These are phyloP conservation scores for Regulus satrapa DNA, from an alignment of 2,113 vertebrate genomes.

Conservation along the genomic window DNA sequence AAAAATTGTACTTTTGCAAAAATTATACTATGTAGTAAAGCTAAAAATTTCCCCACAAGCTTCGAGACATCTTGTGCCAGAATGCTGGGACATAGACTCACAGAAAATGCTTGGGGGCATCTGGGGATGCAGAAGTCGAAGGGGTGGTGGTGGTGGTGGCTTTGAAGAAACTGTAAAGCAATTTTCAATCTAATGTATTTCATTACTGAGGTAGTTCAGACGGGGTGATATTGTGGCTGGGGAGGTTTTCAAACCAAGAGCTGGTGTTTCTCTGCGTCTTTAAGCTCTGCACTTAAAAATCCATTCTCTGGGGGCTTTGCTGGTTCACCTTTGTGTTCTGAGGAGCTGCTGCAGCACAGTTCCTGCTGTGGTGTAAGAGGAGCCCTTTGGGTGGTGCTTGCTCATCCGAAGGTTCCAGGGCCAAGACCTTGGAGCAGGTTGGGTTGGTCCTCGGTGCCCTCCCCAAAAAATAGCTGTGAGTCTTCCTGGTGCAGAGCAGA, in stretches of 20 bases:
- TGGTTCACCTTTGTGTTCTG: neutral
- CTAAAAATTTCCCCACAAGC: too few species aligned
- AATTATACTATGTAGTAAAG: neutral
- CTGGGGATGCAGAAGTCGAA: neutral
- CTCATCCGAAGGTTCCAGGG: neutral
- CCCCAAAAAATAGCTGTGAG: neutral
- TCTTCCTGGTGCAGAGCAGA: neutral
- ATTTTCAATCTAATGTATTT: neutral
- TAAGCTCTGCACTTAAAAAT: neutral
- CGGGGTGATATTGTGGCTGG: accelerated
- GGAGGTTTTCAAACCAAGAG: neutral
- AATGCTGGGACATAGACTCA: neutral
- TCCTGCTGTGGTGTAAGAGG: neutral
- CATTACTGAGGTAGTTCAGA: neutral
- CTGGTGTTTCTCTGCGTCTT: neutral
- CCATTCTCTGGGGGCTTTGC: neutral
- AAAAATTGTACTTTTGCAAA: neutral
- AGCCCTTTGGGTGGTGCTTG: neutral
- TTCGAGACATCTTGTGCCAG: neutral
- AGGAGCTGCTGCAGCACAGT: neutral
- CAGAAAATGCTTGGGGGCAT: neutral
- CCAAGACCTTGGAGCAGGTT: neutral
- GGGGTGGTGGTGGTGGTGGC: accelerated
- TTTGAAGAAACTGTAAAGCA: neutral
- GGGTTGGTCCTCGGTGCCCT: neutral